Evolutionary conservation across 2,888 invertebrate species (phyloP).

Genomic region (Microctonus brassicae): DNA sequence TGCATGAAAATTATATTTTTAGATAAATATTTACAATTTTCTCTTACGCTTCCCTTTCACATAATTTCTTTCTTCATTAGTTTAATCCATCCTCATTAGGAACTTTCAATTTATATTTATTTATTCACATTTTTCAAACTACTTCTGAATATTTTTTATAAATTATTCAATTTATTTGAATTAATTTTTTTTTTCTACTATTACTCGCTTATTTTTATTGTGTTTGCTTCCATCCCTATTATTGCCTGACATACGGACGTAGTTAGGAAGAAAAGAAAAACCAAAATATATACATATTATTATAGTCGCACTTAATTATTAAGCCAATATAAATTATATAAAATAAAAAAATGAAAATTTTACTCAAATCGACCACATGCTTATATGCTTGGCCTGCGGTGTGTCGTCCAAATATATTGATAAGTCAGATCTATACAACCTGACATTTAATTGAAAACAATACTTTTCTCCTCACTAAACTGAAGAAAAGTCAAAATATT

Average conservation of each 20-base stretch:
- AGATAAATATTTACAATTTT: not conserved
- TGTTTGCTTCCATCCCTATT: slow-evolving; percentile 54
- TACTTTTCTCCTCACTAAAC: not conserved
- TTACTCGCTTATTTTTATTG: slow-evolving; percentile 58
- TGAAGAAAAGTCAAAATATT: too few species aligned
- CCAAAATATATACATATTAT: slow-evolving; percentile 21
- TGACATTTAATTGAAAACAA: slow-evolving; percentile 4
- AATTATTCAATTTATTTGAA: slow-evolving; percentile 43
- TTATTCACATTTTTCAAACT: not conserved
- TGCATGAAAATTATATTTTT: not conserved
- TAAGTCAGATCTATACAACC: not conserved
- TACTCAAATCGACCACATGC: slow-evolving; percentile 60
- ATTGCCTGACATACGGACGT: slow-evolving; percentile 50
- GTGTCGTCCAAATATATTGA: slow-evolving; percentile 49
- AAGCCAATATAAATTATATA: slow-evolving; percentile 25
- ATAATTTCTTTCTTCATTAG: not conserved
- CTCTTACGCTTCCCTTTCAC: not conserved
- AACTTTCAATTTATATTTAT: not conserved
- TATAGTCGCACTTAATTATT: slow-evolving; percentile 32
- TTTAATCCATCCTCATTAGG: not conserved
- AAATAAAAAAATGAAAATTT: slow-evolving; percentile 36
- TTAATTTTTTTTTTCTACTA: slow-evolving; percentile 48
- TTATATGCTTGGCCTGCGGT: slow-evolving; percentile 64
- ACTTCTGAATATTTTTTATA: not conserved
- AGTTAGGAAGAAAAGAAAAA: slow-evolving; percentile 41